phyloP scores from a whole-genome alignment of 1,140 invertebrate genomes.

The Aplysia californica region DNA sequence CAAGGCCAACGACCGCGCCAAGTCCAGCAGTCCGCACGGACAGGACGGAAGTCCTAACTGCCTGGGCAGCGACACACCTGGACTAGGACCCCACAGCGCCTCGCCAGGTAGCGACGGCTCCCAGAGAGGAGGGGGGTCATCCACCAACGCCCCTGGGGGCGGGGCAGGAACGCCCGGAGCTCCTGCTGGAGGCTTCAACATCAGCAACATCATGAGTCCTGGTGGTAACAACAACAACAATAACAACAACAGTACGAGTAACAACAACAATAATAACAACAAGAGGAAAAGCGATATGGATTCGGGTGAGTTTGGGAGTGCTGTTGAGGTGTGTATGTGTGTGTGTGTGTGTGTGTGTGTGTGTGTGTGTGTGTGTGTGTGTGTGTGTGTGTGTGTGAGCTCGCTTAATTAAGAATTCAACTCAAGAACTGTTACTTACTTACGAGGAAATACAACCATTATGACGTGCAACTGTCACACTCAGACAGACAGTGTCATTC shows the following conservation, averaged over 20 bases:
- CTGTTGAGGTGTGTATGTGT: neutral
- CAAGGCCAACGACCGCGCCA: constrained; percentile 26
- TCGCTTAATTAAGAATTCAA: too few relatives aligned
- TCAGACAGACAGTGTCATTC: too few relatives aligned
- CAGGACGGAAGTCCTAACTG: constrained; percentile 12
- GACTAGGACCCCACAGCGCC: neutral
- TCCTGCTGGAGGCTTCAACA: constrained; percentile 15
- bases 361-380: too few relatives aligned
- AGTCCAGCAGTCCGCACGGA: constrained; percentile 4
- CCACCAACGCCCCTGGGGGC: neutral
- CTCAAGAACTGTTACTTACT: too few relatives aligned
- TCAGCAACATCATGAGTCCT: constrained; percentile 25
- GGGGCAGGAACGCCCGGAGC: neutral
- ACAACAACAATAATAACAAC: constrained; percentile 12
- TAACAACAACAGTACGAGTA: constrained; percentile 7
- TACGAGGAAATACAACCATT: too few relatives aligned
- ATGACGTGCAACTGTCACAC: too few relatives aligned
- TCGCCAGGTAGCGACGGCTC: neutral
- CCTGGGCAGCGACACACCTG: neutral
- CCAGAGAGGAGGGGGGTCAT: neutral
- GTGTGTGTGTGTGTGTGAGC: too few relatives aligned
- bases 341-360: too few relatives aligned
- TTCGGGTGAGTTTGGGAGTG: neutral
- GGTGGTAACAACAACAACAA: constrained; percentile 16
- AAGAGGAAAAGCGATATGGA: constrained; percentile 15